Evolutionary conservation across 35 echinoderm and acorn worm species (phyloP), one percentile per base, ranked within the genome.

Genomic region (Ophiothrix spiculata): DNA sequence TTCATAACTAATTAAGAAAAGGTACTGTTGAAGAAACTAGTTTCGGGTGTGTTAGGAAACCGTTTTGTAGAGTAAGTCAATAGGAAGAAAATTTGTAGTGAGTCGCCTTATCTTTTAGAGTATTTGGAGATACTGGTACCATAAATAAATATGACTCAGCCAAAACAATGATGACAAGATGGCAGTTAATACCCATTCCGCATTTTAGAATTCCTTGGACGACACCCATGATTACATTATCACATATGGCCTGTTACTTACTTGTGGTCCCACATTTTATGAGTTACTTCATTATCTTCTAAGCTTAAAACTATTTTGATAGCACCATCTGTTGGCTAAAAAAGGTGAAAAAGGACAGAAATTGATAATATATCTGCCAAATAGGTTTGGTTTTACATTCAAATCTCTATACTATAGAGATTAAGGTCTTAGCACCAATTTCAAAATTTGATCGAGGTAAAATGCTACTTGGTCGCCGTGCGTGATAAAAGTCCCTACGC

Each of bases 201-300:
- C 31, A 32, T 36, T 31, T 83, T 37, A 77, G 19, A 79, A 86
- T 1, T 41, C 23, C 39, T 32, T 76, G 35, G 10, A 37, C 16
- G 12, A 49, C n/a, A 79, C 25, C n/a, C 16, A 34, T 28, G 31
- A 64, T 39, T 36, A 75, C 0, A 19, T n/a, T 17, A 25, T 13
- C 1, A 63, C 40, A 16, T 23, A 64, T 36, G 10, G 40, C 29
- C 8, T 8, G 40, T 28, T 28, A 90, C 92, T 87, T 69, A 94
- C 93, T 80, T 77, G 73, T 94, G 79, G 33, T 94, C 90, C 93
- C 93, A 94, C 46, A 94, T 87, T 64, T 91, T 94, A 40, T 85
- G 81, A 21, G 93, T 94, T 49, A 87, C 88, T 54, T 90, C 88
- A 38, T 75, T 89, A 56, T 94, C 93, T 74, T 77, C 79, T 37